Conservation (phyloP, 2,888 invertebrate genomes). For the Didymodactylos carnosus region DNA sequence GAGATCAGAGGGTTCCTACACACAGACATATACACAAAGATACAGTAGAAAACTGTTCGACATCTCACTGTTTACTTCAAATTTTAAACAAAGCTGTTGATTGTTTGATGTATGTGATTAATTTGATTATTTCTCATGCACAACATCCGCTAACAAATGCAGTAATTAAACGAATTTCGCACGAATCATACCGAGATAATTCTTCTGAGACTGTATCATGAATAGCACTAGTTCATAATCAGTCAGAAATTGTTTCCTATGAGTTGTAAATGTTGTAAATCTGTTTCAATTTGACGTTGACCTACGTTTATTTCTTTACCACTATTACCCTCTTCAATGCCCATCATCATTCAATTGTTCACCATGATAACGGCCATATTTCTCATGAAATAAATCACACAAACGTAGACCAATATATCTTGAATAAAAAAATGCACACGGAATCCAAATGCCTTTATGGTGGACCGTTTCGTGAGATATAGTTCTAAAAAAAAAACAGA, state of each 20-base stretch:
- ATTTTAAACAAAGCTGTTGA: too few species aligned
- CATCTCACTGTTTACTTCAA: too few species aligned
- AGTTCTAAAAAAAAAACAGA: too few species aligned
- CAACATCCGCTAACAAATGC: slow-evolving; percentile 76
- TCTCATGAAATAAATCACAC: slow-evolving; percentile 47
- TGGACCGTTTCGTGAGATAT: too few species aligned
- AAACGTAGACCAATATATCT: not conserved
- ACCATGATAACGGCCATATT: slow-evolving; percentile 72
- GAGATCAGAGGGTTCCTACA: too few species aligned
- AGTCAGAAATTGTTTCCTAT: slow-evolving; percentile 66
- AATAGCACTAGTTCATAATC: slow-evolving; percentile 76
- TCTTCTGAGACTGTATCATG: slow-evolving; percentile 18
- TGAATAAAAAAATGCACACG: not conserved
- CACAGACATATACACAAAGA: too few species aligned
- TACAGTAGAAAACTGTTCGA: too few species aligned
- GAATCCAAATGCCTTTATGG: too few species aligned
- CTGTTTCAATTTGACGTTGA: slow-evolving; percentile 71
- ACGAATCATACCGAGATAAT: slow-evolving; percentile 59
- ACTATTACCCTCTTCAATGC: too few species aligned
- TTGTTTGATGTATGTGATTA: too few species aligned
- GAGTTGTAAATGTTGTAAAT: slow-evolving; percentile 52
- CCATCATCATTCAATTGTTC: slow-evolving; percentile 50
- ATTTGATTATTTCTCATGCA: slow-evolving; percentile 84
- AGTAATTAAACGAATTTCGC: slow-evolving; percentile 78
- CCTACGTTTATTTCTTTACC: too few species aligned